Percentiles rank a stretch among this genome's conserved stretches.
Conservation (phyloP, 1,140 invertebrate genomes). For the Drosophila jambulina region DNA sequence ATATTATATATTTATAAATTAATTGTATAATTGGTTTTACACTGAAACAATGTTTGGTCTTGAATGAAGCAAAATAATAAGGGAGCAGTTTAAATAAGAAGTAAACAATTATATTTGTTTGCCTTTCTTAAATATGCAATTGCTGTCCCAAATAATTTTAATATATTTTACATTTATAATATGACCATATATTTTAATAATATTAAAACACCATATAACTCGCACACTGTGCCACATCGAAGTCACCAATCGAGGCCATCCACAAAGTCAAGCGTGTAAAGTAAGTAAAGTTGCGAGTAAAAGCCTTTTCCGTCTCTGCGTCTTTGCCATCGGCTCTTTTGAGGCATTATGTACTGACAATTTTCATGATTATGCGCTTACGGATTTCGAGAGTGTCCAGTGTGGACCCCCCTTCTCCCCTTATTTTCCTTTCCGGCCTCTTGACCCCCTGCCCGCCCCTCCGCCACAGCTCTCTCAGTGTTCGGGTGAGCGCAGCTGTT, state of each 20-base stretch:
- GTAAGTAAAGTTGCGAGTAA: conserved; percentile 82
- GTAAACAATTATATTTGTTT: neutral
- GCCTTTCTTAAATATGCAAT: neutral
- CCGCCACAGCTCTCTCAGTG: conserved; percentile 26
- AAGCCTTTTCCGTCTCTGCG: conserved; percentile 75
- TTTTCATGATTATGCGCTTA: conserved; percentile 83
- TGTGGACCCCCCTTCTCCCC: neutral
- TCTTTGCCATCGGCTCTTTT: conserved; percentile 69
- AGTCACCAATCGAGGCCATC: conserved; percentile 36
- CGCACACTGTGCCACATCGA: conserved; percentile 33
- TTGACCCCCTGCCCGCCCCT: neutral
- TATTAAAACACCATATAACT: neutral
- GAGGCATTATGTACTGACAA: conserved; percentile 83
- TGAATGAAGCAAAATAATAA: neutral
- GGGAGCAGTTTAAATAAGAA: neutral
- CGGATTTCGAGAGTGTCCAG: conserved; percentile 64
- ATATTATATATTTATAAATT: neutral
- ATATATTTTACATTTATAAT: neutral
- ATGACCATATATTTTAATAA: neutral
- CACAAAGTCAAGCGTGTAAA: conserved; percentile 78
- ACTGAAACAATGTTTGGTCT: neutral
- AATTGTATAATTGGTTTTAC: neutral
- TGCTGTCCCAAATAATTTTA: neutral
- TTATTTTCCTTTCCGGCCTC: neutral
- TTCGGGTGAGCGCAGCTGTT: conserved; percentile 76